These are phyloP conservation scores for Eolophus roseicapilla DNA, from an alignment of 2,113 vertebrate genomes.

Conservation along the genomic window DNA sequence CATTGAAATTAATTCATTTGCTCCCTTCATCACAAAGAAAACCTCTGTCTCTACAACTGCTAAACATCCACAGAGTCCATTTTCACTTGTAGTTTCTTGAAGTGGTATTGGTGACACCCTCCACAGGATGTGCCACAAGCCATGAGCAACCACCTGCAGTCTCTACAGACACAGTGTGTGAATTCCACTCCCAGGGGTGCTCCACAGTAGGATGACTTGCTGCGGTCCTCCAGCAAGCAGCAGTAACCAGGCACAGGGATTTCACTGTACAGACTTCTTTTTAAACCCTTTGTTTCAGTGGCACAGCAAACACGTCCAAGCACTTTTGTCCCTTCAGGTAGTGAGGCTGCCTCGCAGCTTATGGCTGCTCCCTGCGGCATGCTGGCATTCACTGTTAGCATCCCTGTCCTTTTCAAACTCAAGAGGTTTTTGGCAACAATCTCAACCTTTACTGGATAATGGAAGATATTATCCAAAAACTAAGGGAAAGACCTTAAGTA, in stretches of 20 bases:
- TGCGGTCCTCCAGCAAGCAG: neutral
- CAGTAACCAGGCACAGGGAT: neutral
- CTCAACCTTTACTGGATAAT: neutral
- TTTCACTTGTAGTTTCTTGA: neutral
- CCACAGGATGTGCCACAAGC: fast-evolving
- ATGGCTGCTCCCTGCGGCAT: neutral
- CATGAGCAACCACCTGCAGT: neutral
- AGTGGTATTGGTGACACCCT: neutral
- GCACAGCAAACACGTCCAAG: neutral
- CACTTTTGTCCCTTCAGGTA: neutral
- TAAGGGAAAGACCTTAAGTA: neutral
- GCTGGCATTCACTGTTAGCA: neutral
- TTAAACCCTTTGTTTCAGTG: neutral
- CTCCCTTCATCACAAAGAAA: neutral
- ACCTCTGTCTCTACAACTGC: neutral
- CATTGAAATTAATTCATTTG: neutral
- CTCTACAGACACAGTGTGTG: neutral
- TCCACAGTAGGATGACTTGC: neutral
- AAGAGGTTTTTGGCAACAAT: neutral
- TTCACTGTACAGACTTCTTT: neutral
- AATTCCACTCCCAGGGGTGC: neutral
- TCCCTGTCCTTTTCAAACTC: neutral
- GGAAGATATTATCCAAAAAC: neutral
- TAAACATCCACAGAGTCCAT: neutral
- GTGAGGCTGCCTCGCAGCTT: neutral